phyloP scores from a whole-genome alignment of 1,140 invertebrate species.

The Megalonaias nervosa region DNA sequence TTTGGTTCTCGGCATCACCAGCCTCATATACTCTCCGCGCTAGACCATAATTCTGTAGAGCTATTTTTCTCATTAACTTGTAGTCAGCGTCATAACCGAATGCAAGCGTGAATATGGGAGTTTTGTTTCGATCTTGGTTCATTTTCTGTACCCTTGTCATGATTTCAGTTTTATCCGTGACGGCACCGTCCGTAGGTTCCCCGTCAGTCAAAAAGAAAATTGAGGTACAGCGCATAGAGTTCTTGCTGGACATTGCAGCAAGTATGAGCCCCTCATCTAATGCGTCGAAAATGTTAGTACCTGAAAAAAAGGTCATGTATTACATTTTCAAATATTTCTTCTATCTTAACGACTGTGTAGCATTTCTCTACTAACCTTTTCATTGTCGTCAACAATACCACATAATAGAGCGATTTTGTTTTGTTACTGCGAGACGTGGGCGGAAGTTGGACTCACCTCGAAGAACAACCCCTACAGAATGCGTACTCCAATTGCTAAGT shows the following conservation, averaged over 20 bases:
- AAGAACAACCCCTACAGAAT: too few species aligned
- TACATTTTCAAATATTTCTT: too few species aligned
- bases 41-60: slow-evolving; percentile 79
- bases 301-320: too few species aligned
- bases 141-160: slow-evolving; percentile 63
- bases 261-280: background rate
- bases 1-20: slow-evolving; percentile 80
- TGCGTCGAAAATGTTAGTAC: too few species aligned
- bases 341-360: too few species aligned
- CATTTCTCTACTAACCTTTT: too few species aligned
- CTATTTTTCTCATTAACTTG: slow-evolving; percentile 78
- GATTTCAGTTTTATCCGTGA: slow-evolving; percentile 74
- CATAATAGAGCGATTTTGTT: too few species aligned
- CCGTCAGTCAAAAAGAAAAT: slow-evolving; percentile 85
- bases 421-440: too few species aligned
- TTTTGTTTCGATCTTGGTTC: slow-evolving; percentile 34
- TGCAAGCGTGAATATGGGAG: slow-evolving; percentile 78
- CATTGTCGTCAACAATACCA: too few species aligned
- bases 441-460: too few species aligned
- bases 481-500: too few species aligned
- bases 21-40: slow-evolving; percentile 83
- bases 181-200: slow-evolving; percentile 77
- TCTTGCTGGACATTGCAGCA: slow-evolving; percentile 45
- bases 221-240: slow-evolving; percentile 60
- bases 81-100: slow-evolving; percentile 82